A percentile compares a stretch with the other conserved stretches of the same genome.
Evolutionary conservation across 2,797 vertebrate species (phyloP).

Genomic region (Gymnoscopelus microlampas): DNA sequence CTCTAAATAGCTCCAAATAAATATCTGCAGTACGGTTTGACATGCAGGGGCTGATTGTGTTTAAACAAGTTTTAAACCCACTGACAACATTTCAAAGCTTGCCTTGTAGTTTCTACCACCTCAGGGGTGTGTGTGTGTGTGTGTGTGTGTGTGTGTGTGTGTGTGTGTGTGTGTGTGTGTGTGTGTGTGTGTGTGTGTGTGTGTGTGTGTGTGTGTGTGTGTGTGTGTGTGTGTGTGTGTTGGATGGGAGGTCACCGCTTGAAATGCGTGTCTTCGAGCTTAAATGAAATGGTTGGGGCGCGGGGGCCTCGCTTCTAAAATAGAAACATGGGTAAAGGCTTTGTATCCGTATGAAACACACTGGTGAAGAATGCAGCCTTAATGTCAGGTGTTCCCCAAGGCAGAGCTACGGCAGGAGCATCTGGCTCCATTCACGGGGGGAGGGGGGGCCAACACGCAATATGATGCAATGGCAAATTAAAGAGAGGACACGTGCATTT

Average conservation of each 20-base stretch:
- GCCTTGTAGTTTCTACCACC: constrained; percentile 39
- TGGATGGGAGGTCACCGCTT: constrained; percentile 48
- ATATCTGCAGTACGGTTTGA: constrained; percentile 40
- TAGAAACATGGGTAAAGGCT: constrained; percentile 51
- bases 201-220: constrained; percentile 17
- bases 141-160: no score
- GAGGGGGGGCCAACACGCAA: constrained; percentile 39
- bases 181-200: constrained; percentile 15
- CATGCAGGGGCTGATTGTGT: constrained; percentile 42
- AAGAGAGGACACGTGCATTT: constrained; percentile 44
- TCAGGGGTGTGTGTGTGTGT: constrained; percentile 27
- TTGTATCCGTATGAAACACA: constrained; percentile 75
- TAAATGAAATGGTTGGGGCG: constrained; percentile 39
- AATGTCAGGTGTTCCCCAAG: constrained; percentile 76
- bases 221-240: constrained; percentile 11
- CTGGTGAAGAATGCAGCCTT: constrained; percentile 61
- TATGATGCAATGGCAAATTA: constrained; percentile 38
- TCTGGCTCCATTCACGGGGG: constrained; percentile 56
- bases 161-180: constrained; percentile 3
- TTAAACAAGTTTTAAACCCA: constrained; percentile 55
- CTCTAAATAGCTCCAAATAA: no score
- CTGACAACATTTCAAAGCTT: constrained; percentile 56
- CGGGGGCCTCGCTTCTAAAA: constrained; percentile 51
- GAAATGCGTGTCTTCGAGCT: constrained; percentile 51
- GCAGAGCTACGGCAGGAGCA: constrained; percentile 62